Base-by-base conservation (phyloP, 2,888 invertebrate genomes). In the Graphium colonna region DNA sequence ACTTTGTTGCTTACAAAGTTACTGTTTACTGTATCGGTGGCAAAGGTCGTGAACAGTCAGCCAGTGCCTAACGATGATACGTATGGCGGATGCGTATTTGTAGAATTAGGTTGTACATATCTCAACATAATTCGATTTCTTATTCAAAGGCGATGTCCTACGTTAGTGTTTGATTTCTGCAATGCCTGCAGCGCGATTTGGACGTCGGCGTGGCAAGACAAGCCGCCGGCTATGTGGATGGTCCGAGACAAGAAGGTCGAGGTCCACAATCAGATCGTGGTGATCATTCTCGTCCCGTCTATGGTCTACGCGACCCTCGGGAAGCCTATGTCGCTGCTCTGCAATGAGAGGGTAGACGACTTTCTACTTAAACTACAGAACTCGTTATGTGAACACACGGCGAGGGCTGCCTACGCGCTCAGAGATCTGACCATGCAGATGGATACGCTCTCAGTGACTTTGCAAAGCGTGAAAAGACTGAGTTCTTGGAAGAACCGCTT, bases 251-350 rank as follows among this genome's bases (percentile, higher is more conserved):
- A 68, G 28, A 77, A 71, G 28, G 60, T 76, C 9, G 72, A 90
- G 26, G 81, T 93, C 55, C 91, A 92, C 61, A 91, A 92, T 67
- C 92, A 93, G 71, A 77, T 94, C 60, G 71, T 93, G 16, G 83
- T 91, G 46, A 84, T 93, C 58, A 91, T 93, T 69, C 76, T 95
- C 10, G 74, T 94, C 41, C 95, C 95, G 0, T 71, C 94, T 26
- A 71, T 92, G 26, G 68, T 77, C 8, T 87, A 86, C 55, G 72
- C 79, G 28, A 77, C 65, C 1, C 39, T 52, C 18, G 61, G 67
- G 8, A 71, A 70, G 38, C 67, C 73, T 1, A 58, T 57, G 1
- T 51, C 57, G 0, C 49, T 51, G 7, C 56, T 65, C 69, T 85
- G 63, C 72, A 79, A 91, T 46, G 91, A 91, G 43, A 76, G 91